Evolutionary conservation across 2,797 vertebrate species (phyloP), one percentile per base, ranked within the genome.

Genomic region (Periophthalmus magnuspinnatus): DNA sequence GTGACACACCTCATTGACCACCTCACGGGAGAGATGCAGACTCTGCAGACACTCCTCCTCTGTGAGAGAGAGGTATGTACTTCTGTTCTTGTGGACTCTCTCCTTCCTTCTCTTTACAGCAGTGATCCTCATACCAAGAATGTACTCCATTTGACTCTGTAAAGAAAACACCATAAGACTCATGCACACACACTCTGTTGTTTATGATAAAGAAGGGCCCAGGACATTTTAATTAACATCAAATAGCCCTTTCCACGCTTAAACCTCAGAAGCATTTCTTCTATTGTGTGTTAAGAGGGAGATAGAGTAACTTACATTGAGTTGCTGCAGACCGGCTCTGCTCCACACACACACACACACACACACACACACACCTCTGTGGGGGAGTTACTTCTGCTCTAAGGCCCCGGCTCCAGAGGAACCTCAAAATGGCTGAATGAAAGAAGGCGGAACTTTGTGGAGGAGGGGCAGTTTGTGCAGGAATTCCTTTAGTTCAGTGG

Each of bases 131-230:
- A 63, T 17, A 24, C 38, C 61, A 14, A 47, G 9, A 14, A 63
- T 6, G 21, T 63, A 63, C 61, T 63, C 61, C 61, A 63, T 62
- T 62, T 13, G n/a, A 60, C n/a, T 62, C 33, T 41, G 34, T 34
- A 62, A 41, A 41, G 5, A 45, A 45, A 5, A 41, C 11, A 45
- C 6, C 45, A 14, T 45, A 4, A 45, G 41, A 14, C 38, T 45
- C 14, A 2, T 45, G 3, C 41, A 45, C 14, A 16, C 41, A 45
- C 41, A 1, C 11, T 45, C 41, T 45, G 13, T 45, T 45, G 28
- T 28, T 28, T 28, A 28, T 28, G 28, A 28, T 28, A n/a, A n/a
- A n/a, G 28, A 28, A 28, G 28, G 28, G 28, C 3, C 3, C 38
- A 13, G 11, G 2, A 41, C 11, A 41, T 41, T 41, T 13, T 14